Evolutionary conservation across 2,888 invertebrate species (phyloP), one percentile per base, ranked within the genome.

Genomic region (Tetanocera ferruginea): DNA sequence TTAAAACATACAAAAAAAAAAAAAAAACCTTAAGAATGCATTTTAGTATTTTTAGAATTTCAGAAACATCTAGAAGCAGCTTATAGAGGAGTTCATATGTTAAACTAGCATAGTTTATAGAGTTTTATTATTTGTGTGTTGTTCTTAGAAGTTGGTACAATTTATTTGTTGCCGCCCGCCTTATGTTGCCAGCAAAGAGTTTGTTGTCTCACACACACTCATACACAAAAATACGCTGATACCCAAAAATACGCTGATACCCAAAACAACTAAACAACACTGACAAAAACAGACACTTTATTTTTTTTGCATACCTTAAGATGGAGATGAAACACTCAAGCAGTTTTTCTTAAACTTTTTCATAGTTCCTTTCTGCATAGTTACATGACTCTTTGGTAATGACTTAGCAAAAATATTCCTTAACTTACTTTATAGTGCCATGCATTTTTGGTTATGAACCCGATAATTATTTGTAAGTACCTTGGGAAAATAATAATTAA

Each of bases 51-150:
- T 64, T 11, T 34, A 28, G n/a, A 28, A 64, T 62, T 62, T 28
- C 60, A 17, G 62, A 11, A 28, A 62, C 17, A 31, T 31, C 14
- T 17, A 64, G 64, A n/a, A 64, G 64, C 14, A 64, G 34, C 17
- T n/a, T 11, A 31, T 34, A 64, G 64, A 64, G 34, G 17, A 28
- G 64, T 64, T 64, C 28, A 28, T 17, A 34, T 31, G 28, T 64
- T 34, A 62, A 62, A 8, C 28, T 28, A 64, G 34, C n/a, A 34
- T 64, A 64, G 64, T 34, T 19, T 64, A n/a, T n/a, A 64, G 64
- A 64, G n/a, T 5, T 19, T 60, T 43, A 67, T 23, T 23, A 67
- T 34, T 67, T 67, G 67, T 67, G 43, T 23, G 37, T 67, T 67
- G 43, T 14, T 67, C 19, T n/a, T 67, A 67, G 67, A 67, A 51